Evolutionary conservation across 2,888 invertebrate species (phyloP).

Genomic region (Platerodrilus igneus): DNA sequence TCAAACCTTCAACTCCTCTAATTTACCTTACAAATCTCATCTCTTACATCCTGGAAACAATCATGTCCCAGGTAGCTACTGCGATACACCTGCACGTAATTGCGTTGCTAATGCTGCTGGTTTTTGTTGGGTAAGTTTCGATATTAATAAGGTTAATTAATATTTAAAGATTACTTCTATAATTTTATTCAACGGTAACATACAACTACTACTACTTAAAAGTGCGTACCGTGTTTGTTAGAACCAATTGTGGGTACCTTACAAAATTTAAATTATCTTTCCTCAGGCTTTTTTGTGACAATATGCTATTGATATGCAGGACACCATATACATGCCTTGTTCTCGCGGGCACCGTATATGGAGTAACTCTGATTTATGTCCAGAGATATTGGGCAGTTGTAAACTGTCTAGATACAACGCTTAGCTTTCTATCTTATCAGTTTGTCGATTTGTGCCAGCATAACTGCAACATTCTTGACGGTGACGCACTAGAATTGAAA

Average conservation of each 20-base stretch:
- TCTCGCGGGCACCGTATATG: slow-evolving; percentile 41
- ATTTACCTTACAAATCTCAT: slow-evolving; percentile 35
- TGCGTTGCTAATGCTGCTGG: slow-evolving; percentile 36
- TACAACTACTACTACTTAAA: too few species aligned
- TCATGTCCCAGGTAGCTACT: slow-evolving; percentile 35
- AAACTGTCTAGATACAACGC: slow-evolving; percentile 42
- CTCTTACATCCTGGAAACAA: slow-evolving; percentile 38
- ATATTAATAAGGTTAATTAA: too few species aligned
- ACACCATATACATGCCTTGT: slow-evolving; percentile 32
- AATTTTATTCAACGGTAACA: too few species aligned
- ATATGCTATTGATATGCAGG: slow-evolving; percentile 38
- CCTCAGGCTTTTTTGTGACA: too few species aligned
- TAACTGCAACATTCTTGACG: slow-evolving; percentile 29
- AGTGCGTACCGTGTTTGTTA: too few species aligned
- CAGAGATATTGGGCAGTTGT: slow-evolving; percentile 46
- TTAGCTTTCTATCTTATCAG: slow-evolving; percentile 46
- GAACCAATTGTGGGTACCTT: too few species aligned
- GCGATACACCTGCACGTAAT: slow-evolving; percentile 35
- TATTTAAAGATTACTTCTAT: too few species aligned
- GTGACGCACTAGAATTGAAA: slow-evolving; percentile 35
- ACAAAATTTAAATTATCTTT: too few species aligned
- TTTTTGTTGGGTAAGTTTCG: too few species aligned
- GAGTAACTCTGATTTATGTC: slow-evolving; percentile 44
- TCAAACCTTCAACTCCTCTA: too few species aligned
- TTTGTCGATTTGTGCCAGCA: slow-evolving; percentile 32